Base-by-base conservation (phyloP, 2,113 vertebrate genomes). In the Nymphicus hollandicus region DNA sequence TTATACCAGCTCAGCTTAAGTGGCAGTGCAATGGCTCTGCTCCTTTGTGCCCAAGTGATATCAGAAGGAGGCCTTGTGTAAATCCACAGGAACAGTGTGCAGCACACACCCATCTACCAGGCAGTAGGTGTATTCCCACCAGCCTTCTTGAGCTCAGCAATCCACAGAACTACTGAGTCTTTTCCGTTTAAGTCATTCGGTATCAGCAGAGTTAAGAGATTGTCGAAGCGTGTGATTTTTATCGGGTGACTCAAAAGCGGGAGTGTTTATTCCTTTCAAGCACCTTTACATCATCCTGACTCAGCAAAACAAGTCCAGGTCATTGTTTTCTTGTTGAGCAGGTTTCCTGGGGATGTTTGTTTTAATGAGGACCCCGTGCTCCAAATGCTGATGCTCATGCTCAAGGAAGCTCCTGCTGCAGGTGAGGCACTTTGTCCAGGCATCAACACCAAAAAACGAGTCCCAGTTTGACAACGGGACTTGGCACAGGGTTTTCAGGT, bases 391-490 rank as follows among this genome's bases (percentile, higher is more conserved):
- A 35, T 4, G 17, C 13, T 58, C 4, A 29, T 3, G 12, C 7
- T 66, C 15, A 20, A 13, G 41, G 71, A 66, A 83, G 22, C 3
- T 83, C 55, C 55, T 65, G 46, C 46, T 84, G 50, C 46, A 86
- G n/a, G 43, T 1, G 2, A 76, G 29, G 7, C 10, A 13, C 13
- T 73, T 76, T 37, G 22, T 47, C 18, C 17, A n/a, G 47, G 11
- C 4, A 0, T 28, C 0, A 0, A 33, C 49, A n/a, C 17, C 5
- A 70, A 28, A 73, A 83, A 63, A 15, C 0, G 4, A 73, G 43
- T 61, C 39, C 13, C 16, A 35, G 9, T 63, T 53, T 49, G 55
- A 22, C 63, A 77, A 17, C 0, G 2, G n/a, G 39, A n/a, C 13
- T n/a, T 73, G 53, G 20, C 35, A 52, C 12, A 27, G 31, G 4